Base-by-base conservation (phyloP, 1,140 invertebrate species). In the Amyelois transitella region DNA sequence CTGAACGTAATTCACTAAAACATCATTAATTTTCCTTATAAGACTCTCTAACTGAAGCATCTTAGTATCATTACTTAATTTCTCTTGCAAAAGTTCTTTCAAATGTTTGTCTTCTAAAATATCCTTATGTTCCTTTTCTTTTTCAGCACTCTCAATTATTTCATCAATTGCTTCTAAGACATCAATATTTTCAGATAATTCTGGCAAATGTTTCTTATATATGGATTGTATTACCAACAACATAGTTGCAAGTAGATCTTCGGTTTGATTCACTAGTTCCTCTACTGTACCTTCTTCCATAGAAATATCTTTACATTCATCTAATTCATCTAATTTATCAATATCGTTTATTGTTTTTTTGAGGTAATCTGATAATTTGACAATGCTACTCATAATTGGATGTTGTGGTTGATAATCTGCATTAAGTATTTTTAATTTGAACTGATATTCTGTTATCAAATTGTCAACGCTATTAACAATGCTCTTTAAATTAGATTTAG, bases 141-240 rank as follows among this genome's bases (percentile, higher is more conserved):
- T 78, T 19, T 81, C 64, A 32, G 80, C 77, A 8, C 72, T 82
- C 8, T 86, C 75, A 51, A 90, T 80, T 18, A 83, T 73, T 56
- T 86, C 76, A 45, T 85, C 76, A 50, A 86, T 77, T 22, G 73
- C 73, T 43, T 77, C 77, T 56, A 85, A 70, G 54, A 89, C 70
- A 8, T 90, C 81, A 0, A 66, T 60, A 48, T 69, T 73, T 10
- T 76, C 71, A 12, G 51, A 49, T 12, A 75, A 64, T 21, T 50
- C 6, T 17, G 72, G 69, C 25, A 81, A 63, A 81, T 91, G 90
- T 59, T 91, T 91, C 74, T 95, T 95, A 64, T 92, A 93, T 32
- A 94, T 82, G 45, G 92, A 91, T 73, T 95, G 93, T 54, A 95
- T 89, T 0, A 90, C 81, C 6, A 94, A 58, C 0, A 95, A 78